phyloP scores from a whole-genome alignment of 2,888 invertebrate species.

The Volucella bombylans region DNA sequence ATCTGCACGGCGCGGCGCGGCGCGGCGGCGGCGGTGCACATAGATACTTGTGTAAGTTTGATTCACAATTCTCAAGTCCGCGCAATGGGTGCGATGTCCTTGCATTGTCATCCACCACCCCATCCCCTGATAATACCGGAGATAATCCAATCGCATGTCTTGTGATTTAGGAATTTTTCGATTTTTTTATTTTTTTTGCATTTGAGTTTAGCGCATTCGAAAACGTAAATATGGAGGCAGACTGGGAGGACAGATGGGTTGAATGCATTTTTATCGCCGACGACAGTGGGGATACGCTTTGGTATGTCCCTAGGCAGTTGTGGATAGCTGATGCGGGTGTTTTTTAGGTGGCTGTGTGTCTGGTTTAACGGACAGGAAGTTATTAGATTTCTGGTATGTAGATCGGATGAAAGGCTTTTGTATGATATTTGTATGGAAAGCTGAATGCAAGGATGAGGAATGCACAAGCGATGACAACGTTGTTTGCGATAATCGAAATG shows the following conservation, averaged over 20 bases:
- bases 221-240: slow-evolving; percentile 51
- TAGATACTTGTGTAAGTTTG: slow-evolving; percentile 64
- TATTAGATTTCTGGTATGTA: slow-evolving; percentile 67
- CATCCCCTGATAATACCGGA: neutral
- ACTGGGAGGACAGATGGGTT: slow-evolving; percentile 30
- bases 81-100: slow-evolving; percentile 65
- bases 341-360: slow-evolving; percentile 34
- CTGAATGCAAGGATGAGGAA: neutral
- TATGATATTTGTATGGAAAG: slow-evolving; percentile 32
- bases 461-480: slow-evolving; percentile 26
- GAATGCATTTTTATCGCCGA: slow-evolving; percentile 38
- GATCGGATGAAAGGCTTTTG: slow-evolving; percentile 43
- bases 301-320: slow-evolving; percentile 48
- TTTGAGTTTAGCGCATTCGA: slow-evolving; percentile 54
- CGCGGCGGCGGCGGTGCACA: slow-evolving; percentile 1
- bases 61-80: slow-evolving; percentile 37
- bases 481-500: slow-evolving; percentile 36
- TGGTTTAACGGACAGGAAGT: slow-evolving; percentile 63
- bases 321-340: slow-evolving; percentile 15
- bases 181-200: slow-evolving; percentile 26
- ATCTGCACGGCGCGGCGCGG: neutral
- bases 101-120: slow-evolving; percentile 12
- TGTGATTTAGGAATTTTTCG: slow-evolving; percentile 54
- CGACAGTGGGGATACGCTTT: slow-evolving; percentile 57
- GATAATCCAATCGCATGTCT: slow-evolving; percentile 66